These are phyloP conservation scores for Seriola quinqueradiata DNA, from an alignment of 2,113 vertebrate genomes.

Conservation along the genomic window DNA sequence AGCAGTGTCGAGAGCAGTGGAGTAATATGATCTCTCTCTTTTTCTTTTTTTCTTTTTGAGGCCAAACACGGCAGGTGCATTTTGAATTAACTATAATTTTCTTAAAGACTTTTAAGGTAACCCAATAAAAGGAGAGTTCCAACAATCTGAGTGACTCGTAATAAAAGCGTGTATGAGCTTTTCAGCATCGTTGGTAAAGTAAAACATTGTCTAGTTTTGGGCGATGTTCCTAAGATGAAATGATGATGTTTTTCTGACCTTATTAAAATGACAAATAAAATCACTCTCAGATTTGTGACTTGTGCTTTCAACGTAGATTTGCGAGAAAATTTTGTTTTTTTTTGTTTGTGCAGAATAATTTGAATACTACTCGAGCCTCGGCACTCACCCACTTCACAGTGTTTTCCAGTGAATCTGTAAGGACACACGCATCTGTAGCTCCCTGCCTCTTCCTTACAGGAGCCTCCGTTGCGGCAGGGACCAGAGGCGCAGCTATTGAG, in stretches of 20 bases:
- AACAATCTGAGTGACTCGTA: neutral
- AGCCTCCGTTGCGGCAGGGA: constrained; percentile 95
- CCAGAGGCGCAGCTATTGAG: constrained; percentile 90
- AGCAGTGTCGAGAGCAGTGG: neutral
- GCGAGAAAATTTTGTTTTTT: neutral
- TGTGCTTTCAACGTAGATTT: neutral
- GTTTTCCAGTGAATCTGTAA: constrained; percentile 94
- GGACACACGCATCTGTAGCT: constrained; percentile 94
- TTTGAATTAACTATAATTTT: neutral
- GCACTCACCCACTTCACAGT: constrained; percentile 95
- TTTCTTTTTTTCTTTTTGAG: no score
- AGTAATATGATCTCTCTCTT: neutral
- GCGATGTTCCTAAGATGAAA: neutral
- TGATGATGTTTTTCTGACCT: neutral
- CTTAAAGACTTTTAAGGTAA: neutral
- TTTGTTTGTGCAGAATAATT: constrained; percentile 7
- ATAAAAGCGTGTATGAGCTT: neutral
- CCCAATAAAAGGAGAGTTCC: neutral
- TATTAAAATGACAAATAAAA: neutral
- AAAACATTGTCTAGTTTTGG: neutral
- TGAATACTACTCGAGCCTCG: neutral
- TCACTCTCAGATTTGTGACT: no score
- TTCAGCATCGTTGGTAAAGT: neutral
- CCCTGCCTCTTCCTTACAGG: constrained; percentile 89
- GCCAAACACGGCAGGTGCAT: no score